These are phyloP conservation scores for Oopsacas minuta DNA, from an alignment of 37 sponge, comb jelly and placozoan species.

Conservation along the genomic window DNA sequence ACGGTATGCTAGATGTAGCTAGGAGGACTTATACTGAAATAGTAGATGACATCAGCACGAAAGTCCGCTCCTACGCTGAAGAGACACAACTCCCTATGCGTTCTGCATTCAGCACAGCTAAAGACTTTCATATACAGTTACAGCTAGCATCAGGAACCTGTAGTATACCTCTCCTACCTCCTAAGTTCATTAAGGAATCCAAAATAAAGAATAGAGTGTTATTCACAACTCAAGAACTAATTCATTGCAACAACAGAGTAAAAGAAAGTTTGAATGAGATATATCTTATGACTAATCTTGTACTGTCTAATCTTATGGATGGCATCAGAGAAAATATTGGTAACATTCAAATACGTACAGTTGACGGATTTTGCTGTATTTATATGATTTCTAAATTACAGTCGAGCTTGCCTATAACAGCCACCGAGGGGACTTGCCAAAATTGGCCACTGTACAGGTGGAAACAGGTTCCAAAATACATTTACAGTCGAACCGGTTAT, in stretches of 20 bases:
- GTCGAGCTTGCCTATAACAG: background rate
- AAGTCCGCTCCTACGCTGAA: constrained; percentile 18
- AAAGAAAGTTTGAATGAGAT: constrained; percentile 78
- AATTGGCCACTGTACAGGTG: too few species aligned
- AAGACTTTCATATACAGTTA: constrained; percentile 84
- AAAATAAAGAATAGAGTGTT: constrained; percentile 52
- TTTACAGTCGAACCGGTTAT: too few species aligned
- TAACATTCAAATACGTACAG: background rate
- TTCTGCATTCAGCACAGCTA: constrained; percentile 53
- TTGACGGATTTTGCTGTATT: background rate
- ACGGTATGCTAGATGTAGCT: constrained; percentile 67
- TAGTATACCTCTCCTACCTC: constrained; percentile 30
- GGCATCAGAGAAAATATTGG: background rate
- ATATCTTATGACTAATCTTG: constrained; percentile 72
- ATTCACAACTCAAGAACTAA: constrained; percentile 77
- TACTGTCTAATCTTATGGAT: background rate
- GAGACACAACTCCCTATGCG: constrained; percentile 62
- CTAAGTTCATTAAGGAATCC: constrained; percentile 59
- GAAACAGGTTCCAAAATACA: too few species aligned
- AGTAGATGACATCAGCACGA: constrained; percentile 80
- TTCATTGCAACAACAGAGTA: constrained; percentile 51
- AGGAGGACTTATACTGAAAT: constrained; percentile 83
- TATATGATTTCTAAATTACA: background rate
- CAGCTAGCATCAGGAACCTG: constrained; percentile 34
- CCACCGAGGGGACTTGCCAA: too few species aligned